Evolutionary conservation across 2,113 vertebrate genomes (phyloP).

Genomic region (Lucifuga dentata): DNA sequence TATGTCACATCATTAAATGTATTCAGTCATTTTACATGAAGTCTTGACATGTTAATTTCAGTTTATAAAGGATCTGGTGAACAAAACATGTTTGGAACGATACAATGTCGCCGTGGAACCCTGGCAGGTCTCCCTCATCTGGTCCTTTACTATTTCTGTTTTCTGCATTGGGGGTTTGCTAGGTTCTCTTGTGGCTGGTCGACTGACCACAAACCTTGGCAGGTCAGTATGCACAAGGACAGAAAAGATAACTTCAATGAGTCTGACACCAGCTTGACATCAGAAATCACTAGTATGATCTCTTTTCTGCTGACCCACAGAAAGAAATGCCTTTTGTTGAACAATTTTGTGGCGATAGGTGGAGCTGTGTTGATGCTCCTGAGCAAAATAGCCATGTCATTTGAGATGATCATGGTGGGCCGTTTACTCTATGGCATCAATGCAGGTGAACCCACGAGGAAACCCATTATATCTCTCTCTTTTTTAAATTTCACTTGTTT

Average conservation of each 20-base stretch:
- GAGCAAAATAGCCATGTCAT: slow-evolving; percentile 74
- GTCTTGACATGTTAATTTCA: slow-evolving; percentile 46
- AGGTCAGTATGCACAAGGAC: slow-evolving; percentile 65
- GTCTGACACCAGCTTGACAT: neutral
- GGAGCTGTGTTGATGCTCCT: slow-evolving; percentile 78
- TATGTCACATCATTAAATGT: no score
- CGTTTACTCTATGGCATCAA: slow-evolving; percentile 77
- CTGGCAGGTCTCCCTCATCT: slow-evolving; percentile 78
- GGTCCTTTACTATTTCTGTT: slow-evolving; percentile 81
- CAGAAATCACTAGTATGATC: no score
- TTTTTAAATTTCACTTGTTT: neutral
- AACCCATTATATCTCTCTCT: neutral
- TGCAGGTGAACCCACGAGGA: slow-evolving; percentile 61
- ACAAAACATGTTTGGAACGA: slow-evolving; percentile 71
- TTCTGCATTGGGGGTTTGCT: slow-evolving; percentile 79
- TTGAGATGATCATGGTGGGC: slow-evolving; percentile 83
- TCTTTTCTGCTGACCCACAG: slow-evolving; percentile 42
- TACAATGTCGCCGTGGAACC: slow-evolving; percentile 63
- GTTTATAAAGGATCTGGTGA: slow-evolving; percentile 81
- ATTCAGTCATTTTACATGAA: no score
- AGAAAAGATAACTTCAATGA: neutral
- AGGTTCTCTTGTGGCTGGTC: slow-evolving; percentile 46
- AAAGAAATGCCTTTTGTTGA: slow-evolving; percentile 77
- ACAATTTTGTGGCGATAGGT: slow-evolving; percentile 73
- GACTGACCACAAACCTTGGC: slow-evolving; percentile 55